These are phyloP conservation scores for Lepas anatifera DNA, from an alignment of 2,888 invertebrate genomes.

Conservation along the genomic window DNA sequence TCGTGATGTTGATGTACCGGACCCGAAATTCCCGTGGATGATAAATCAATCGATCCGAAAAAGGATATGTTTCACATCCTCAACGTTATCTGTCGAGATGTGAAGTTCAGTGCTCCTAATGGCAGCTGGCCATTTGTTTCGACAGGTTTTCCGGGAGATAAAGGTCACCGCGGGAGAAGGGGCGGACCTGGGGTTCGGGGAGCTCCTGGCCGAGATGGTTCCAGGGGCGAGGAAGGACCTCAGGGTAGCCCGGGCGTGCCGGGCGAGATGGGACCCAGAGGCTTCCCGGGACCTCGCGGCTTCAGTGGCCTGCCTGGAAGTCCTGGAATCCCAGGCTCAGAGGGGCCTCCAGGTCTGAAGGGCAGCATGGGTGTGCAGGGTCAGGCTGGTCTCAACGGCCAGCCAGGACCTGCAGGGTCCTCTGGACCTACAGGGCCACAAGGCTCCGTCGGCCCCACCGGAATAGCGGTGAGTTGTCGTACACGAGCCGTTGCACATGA, in stretches of 20 bases:
- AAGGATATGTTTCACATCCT: too few relatives aligned
- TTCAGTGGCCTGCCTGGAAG: slow-evolving; percentile 65
- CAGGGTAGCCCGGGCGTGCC: slow-evolving; percentile 57
- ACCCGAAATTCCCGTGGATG: too few relatives aligned
- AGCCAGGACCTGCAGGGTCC: slow-evolving; percentile 55
- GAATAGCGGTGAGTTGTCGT: slow-evolving; percentile 47
- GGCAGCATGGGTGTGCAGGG: slow-evolving; percentile 57
- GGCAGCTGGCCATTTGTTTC: too few relatives aligned
- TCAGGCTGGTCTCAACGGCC: slow-evolving; percentile 48
- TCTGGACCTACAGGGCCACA: slow-evolving; percentile 56
- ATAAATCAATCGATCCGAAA: too few relatives aligned
- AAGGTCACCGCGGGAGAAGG: slow-evolving; percentile 59
- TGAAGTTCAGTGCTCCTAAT: too few relatives aligned
- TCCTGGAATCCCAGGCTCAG: slow-evolving; percentile 57
- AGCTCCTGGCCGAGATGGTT: slow-evolving; percentile 63
- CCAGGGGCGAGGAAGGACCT: slow-evolving; percentile 66
- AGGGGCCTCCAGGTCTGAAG: slow-evolving; percentile 36
- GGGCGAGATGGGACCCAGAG: slow-evolving; percentile 63
- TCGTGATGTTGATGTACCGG: too few relatives aligned
- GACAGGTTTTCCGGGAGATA: slow-evolving; percentile 59
- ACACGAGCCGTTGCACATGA: too few relatives aligned
- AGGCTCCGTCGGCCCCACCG: slow-evolving; percentile 50
- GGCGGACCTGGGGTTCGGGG: slow-evolving; percentile 61
- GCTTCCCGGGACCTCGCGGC: slow-evolving; percentile 69
- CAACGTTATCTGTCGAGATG: too few relatives aligned